Evolutionary conservation across 1,140 invertebrate species (phyloP).

Genomic region (Cherax quadricarinatus): DNA sequence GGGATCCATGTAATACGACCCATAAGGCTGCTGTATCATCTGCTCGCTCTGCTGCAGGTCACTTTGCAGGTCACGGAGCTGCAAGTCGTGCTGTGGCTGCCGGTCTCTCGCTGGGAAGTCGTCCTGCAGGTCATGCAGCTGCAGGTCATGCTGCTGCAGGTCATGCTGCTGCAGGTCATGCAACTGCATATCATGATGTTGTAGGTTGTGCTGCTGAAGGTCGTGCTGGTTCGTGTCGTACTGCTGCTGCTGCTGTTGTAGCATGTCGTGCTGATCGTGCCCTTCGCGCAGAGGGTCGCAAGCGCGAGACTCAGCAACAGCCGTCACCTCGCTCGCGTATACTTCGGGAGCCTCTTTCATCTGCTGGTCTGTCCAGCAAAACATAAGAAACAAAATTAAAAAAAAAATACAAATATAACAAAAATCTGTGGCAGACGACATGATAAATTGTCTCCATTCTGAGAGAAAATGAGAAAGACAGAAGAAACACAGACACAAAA

Average conservation of each 20-base stretch:
- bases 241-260: not conserved
- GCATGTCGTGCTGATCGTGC: not conserved
- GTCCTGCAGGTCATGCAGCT: not conserved
- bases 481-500: too few species aligned
- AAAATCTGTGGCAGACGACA: too few species aligned
- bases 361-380: not conserved
- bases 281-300: not conserved
- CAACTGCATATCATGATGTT: not conserved
- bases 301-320: not conserved
- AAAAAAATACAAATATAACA: too few species aligned
- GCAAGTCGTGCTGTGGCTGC: not conserved
- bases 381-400: too few species aligned
- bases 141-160: not conserved
- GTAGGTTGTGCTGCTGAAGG: not conserved
- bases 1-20: not conserved
- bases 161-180: not conserved
- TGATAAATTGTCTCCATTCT: too few species aligned
- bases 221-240: not conserved
- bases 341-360: not conserved
- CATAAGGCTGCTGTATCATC: not conserved
- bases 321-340: not conserved
- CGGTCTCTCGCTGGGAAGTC: not conserved
- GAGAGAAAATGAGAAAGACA: too few species aligned
- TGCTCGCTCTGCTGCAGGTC: not conserved
- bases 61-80: not conserved